Evolutionary conservation across 2,113 vertebrate species (phyloP).

Genomic region (Thalassoma bifasciatum): DNA sequence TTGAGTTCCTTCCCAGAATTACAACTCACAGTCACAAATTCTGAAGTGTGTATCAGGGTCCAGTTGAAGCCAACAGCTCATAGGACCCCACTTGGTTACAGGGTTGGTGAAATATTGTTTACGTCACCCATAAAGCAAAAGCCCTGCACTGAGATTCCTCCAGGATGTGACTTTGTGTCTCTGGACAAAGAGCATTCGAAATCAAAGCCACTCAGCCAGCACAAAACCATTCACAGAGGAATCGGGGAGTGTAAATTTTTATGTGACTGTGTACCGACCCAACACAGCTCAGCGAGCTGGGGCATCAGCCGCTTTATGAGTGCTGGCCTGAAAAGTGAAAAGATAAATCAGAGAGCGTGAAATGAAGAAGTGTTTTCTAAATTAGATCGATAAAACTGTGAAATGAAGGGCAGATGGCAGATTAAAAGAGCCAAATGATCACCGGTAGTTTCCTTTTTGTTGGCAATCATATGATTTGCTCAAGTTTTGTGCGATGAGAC

Average conservation of each 20-base stretch:
- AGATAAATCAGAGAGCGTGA: constrained; percentile 31
- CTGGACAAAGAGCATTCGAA: constrained; percentile 24
- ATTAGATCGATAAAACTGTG: constrained; percentile 37
- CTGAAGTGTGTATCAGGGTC: not conserved
- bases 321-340: constrained; percentile 26
- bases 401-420: constrained; percentile 14
- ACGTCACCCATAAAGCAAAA: not conserved
- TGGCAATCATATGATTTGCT: not conserved
- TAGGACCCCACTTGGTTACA: not conserved
- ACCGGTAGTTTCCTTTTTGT: not conserved
- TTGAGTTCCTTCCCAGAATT: not conserved
- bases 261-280: constrained; percentile 21
- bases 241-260: constrained; percentile 24
- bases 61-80: constrained; percentile 6
- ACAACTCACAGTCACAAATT: not conserved
- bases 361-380: constrained; percentile 21
- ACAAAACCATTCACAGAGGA: constrained; percentile 20
- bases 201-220: constrained; percentile 33
- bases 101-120: constrained; percentile 2
- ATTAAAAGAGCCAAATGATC: not conserved
- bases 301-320: constrained; percentile 24
- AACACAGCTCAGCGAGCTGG: constrained; percentile 6
- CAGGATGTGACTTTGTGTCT: constrained; percentile 19
- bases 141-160: constrained; percentile 8
- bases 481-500: not conserved